Percentiles rank a stretch among this genome's conserved stretches.
These are phyloP conservation scores for Salvelinus alpinus DNA, from an alignment of 2,113 vertebrate species.

Conservation along the genomic window DNA sequence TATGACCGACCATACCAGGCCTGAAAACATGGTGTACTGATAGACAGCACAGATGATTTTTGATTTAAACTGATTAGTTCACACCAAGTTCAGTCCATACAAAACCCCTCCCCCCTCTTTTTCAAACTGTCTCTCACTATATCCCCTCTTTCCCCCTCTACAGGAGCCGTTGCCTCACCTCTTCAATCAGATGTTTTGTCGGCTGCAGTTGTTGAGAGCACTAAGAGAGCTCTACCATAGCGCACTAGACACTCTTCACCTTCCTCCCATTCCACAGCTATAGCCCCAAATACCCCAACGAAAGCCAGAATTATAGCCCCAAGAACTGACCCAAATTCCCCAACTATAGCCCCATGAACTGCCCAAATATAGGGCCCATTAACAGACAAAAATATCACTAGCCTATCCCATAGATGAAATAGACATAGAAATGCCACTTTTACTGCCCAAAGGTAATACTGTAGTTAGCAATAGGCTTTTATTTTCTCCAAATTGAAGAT, in stretches of 20 bases:
- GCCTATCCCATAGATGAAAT: neutral
- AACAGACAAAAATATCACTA: neutral
- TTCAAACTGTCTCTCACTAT: neutral
- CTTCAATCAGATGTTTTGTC: conserved; percentile 94
- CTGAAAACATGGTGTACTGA: too few species aligned
- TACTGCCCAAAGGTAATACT: neutral
- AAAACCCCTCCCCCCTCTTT: neutral
- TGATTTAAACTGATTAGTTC: too few species aligned
- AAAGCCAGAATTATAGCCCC: neutral
- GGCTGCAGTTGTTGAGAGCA: conserved; percentile 83
- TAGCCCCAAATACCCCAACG: conserved; percentile 47
- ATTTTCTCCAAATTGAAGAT: neutral
- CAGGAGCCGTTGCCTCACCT: conserved; percentile 93
- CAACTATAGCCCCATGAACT: neutral
- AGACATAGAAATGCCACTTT: neutral
- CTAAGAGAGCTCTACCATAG: conserved; percentile 84
- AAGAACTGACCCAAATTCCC: neutral
- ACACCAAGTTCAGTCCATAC: too few species aligned
- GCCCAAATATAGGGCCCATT: neutral
- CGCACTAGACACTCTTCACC: conserved; percentile 83
- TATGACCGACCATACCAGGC: too few species aligned
- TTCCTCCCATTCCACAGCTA: conserved; percentile 88
- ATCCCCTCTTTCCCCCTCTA: conserved; percentile 8
- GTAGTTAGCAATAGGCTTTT: neutral
- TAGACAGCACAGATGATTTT: too few species aligned